phyloP scores from a whole-genome alignment of 1,140 invertebrate species.

The Drosophila miranda region DNA sequence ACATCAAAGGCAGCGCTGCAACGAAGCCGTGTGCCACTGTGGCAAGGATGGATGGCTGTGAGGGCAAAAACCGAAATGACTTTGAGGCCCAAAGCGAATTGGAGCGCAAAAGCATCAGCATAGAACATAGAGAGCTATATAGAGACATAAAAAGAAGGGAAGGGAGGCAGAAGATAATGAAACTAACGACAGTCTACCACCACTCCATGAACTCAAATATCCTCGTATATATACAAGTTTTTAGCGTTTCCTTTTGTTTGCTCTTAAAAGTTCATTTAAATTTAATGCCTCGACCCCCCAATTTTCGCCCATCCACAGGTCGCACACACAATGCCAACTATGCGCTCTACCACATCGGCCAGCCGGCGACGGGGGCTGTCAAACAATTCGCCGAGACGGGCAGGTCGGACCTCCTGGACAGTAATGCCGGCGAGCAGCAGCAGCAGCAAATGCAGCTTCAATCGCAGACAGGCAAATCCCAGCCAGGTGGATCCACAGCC shows the following conservation, averaged over 20 bases:
- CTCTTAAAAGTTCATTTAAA: conserved; percentile 61
- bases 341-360: conserved; percentile 90
- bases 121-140: conserved; percentile 1
- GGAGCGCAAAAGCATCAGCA: conserved; percentile 28
- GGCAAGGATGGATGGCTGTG: not conserved
- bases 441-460: conserved; percentile 62
- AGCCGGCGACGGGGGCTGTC: conserved; percentile 88
- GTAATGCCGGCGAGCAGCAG: conserved; percentile 83
- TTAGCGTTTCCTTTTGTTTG: conserved; percentile 51
- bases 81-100: conserved; percentile 22
- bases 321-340: conserved; percentile 92
- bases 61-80: conserved; percentile 7
- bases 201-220: conserved; percentile 23
- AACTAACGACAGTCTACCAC: too few relatives aligned
- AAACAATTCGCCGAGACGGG: conserved; percentile 93
- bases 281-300: conserved; percentile 52
- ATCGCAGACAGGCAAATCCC: conserved; percentile 41
- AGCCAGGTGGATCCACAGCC: conserved; percentile 13
- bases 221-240: conserved; percentile 61
- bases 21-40: not conserved
- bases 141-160: not conserved
- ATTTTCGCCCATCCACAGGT: conserved; percentile 85
- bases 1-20: conserved; percentile 49
- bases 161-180: not conserved
- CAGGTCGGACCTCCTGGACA: conserved; percentile 88